A percentile compares a stretch with the other conserved stretches of the same genome.
Conservation (phyloP, 2,888 invertebrate species). For the Agapetus fuscipes region DNA sequence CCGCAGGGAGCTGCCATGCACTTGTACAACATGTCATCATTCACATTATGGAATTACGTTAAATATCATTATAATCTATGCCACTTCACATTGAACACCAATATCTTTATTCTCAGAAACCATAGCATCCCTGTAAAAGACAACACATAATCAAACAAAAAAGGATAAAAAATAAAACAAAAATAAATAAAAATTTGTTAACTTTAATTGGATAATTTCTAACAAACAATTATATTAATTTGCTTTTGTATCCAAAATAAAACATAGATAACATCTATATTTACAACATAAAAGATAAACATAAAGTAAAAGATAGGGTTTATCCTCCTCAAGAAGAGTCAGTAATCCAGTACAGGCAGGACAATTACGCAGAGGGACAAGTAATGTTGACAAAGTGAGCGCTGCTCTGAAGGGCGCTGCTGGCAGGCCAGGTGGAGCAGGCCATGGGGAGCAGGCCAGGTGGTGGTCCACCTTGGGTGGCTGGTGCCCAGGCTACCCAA, state of each 20-base stretch:
- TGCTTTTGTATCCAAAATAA: slow-evolving; percentile 34
- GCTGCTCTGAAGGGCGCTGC: background rate
- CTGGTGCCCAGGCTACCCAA: too few species aligned
- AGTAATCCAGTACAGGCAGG: too few species aligned
- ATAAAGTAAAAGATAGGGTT: slow-evolving; percentile 41
- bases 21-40: background rate
- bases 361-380: background rate
- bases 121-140: slow-evolving; percentile 3
- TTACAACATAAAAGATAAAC: slow-evolving; percentile 47
- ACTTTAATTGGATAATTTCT: slow-evolving; percentile 50
- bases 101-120: slow-evolving; percentile 14
- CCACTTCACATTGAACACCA: slow-evolving; percentile 22
- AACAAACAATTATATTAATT: slow-evolving; percentile 48
- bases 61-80: slow-evolving; percentile 5
- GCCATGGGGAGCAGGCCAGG: too few species aligned
- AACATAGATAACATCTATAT: slow-evolving; percentile 51
- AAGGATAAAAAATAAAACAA: slow-evolving; percentile 32
- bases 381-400: background rate
- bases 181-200: slow-evolving; percentile 41
- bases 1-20: too few species aligned
- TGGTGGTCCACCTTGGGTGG: too few species aligned
- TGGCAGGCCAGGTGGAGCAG: background rate
- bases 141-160: slow-evolving; percentile 19
- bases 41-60: background rate
- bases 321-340: slow-evolving; percentile 38